Evolutionary conservation across 37 sponge, comb jelly and placozoan species (phyloP).

Genomic region (Beroe ovata): DNA sequence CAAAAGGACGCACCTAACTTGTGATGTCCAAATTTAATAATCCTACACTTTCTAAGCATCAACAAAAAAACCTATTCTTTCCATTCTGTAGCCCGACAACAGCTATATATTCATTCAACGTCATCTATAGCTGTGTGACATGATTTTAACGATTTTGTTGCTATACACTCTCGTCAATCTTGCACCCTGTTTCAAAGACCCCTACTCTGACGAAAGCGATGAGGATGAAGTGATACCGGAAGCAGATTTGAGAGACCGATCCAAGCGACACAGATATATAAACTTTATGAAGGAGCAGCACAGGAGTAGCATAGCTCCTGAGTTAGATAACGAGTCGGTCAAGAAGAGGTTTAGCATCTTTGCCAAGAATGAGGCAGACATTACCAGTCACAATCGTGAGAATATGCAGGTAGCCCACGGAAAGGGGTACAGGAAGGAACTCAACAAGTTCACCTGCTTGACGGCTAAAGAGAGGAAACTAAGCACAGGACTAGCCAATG

Average conservation of each 20-base stretch:
- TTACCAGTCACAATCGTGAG: slow-evolving; percentile 21
- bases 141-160: too few species aligned
- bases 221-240: neutral
- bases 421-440: slow-evolving; percentile 1
- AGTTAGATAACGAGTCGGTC: neutral
- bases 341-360: slow-evolving; percentile 43
- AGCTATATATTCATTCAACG: too few species aligned
- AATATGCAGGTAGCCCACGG: neutral
- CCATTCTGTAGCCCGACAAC: too few species aligned
- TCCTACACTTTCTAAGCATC: too few species aligned
- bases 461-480: neutral
- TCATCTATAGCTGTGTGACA: too few species aligned
- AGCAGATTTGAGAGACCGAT: neutral
- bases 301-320: neutral
- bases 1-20: too few species aligned
- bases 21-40: too few species aligned
- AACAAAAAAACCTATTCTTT: too few species aligned
- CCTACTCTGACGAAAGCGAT: neutral
- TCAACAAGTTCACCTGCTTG: slow-evolving; percentile 38
- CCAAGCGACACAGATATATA: neutral
- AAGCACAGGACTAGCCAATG: slow-evolving; percentile 24
- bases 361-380: slow-evolving; percentile 5
- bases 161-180: too few species aligned
- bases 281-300: slow-evolving; percentile 9
- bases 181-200: neutral